phyloP scores from a whole-genome alignment of 2,797 vertebrate species.

The Periparus ater region DNA sequence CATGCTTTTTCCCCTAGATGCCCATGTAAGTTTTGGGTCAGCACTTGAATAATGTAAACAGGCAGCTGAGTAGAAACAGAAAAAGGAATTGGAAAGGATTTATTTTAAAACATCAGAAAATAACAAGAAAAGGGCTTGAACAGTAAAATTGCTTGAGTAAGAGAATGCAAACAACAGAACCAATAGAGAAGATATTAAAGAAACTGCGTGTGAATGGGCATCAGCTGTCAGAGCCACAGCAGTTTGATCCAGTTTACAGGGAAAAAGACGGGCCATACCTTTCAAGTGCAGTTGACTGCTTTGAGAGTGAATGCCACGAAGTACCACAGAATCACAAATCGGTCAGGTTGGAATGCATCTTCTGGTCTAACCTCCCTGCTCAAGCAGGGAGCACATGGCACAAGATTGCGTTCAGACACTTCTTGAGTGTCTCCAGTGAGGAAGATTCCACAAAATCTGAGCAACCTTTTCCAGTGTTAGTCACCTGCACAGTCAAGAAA shows the following conservation, averaged over 20 bases:
- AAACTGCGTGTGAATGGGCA: neutral
- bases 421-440: neutral
- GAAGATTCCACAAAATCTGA: neutral
- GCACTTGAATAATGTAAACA: neutral
- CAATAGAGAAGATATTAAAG: neutral
- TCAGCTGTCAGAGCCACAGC: neutral
- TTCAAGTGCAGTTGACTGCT: neutral
- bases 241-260: neutral
- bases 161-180: neutral
- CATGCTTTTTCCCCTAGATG: neutral
- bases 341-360: neutral
- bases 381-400: neutral
- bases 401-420: neutral
- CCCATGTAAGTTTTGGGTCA: neutral
- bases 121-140: neutral
- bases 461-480: neutral
- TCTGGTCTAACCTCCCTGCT: neutral
- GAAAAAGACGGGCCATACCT: neutral
- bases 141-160: neutral
- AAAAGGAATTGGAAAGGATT: neutral
- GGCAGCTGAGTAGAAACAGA: neutral
- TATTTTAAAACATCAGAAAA: neutral
- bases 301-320: neutral
- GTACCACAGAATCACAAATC: neutral
- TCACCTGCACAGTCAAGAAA: neutral